These are phyloP conservation scores for Pristis pectinata DNA, from an alignment of 2,797 vertebrate species.

Conservation along the genomic window DNA sequence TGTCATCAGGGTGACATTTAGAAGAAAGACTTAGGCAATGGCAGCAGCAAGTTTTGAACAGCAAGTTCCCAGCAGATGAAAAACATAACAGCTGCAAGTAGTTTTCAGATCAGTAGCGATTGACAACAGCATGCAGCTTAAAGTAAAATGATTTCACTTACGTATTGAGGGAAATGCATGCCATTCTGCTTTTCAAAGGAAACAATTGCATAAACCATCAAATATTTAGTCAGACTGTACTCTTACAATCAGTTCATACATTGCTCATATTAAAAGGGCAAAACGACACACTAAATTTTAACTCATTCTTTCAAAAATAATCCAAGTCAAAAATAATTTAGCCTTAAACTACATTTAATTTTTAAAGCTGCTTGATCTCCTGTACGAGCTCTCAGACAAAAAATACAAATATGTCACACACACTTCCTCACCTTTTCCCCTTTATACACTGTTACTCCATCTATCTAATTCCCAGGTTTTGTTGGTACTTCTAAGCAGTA, in stretches of 20 bases:
- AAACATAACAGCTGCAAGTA: conserved; percentile 60
- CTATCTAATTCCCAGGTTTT: background rate
- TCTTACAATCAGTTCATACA: conserved; percentile 46
- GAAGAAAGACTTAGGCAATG: background rate
- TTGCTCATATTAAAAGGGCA: background rate
- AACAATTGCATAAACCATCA: conserved; percentile 80
- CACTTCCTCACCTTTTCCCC: background rate
- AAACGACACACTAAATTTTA: background rate
- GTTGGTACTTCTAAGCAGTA: background rate
- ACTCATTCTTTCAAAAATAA: background rate
- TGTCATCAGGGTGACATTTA: background rate
- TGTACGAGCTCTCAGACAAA: background rate
- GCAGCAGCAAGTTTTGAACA: conserved; percentile 29
- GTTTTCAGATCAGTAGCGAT: conserved; percentile 65
- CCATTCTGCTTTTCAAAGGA: conserved; percentile 76
- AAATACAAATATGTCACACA: background rate
- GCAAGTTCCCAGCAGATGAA: conserved; percentile 44
- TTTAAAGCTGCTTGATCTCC: background rate
- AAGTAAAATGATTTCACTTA: conserved; percentile 77
- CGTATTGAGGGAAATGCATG: conserved; percentile 86
- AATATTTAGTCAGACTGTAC: conserved; percentile 74
- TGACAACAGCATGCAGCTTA: conserved; percentile 72
- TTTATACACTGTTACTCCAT: background rate
- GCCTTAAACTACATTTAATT: background rate
- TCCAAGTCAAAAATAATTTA: background rate